A percentile compares a stretch with the other conserved stretches of the same genome.
Evolutionary conservation across 2,797 vertebrate genomes (phyloP).

Genomic region (Scolopax rusticola): DNA sequence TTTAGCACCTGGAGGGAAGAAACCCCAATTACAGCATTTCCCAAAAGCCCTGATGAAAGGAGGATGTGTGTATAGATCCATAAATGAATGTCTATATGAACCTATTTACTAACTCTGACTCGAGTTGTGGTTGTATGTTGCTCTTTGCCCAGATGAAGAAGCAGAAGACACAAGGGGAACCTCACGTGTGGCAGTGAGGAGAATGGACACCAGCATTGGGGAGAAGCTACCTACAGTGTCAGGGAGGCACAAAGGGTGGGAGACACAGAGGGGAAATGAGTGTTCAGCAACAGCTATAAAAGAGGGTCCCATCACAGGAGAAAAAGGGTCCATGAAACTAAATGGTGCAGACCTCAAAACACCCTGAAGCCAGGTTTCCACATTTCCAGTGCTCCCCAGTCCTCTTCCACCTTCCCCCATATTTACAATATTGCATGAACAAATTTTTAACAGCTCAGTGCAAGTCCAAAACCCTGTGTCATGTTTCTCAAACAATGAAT

Average conservation of each 20-base stretch:
- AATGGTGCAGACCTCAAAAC: not conserved
- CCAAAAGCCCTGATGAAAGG: not conserved
- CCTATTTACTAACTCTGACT: not conserved
- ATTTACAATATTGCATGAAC: not conserved
- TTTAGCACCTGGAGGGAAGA: not conserved
- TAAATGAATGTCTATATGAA: not conserved
- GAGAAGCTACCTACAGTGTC: not conserved
- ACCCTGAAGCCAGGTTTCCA: not conserved
- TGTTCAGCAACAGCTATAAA: not conserved
- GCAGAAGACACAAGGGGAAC: not conserved
- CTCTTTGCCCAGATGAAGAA: not conserved
- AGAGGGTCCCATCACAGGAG: not conserved
- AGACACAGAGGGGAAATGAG: not conserved
- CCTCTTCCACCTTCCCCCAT: not conserved
- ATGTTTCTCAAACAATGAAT: not conserved
- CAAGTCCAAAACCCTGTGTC: not conserved
- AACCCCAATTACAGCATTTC: not conserved
- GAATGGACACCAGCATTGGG: not conserved
- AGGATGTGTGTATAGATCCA: not conserved
- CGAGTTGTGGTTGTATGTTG: fast-evolving
- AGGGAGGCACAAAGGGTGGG: not conserved
- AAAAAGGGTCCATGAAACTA: not conserved
- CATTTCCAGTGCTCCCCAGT: not conserved
- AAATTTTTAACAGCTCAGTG: not conserved
- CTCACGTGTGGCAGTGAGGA: fast-evolving